phyloP scores from a whole-genome alignment of 1,140 invertebrate genomes.

The Physella acuta region DNA sequence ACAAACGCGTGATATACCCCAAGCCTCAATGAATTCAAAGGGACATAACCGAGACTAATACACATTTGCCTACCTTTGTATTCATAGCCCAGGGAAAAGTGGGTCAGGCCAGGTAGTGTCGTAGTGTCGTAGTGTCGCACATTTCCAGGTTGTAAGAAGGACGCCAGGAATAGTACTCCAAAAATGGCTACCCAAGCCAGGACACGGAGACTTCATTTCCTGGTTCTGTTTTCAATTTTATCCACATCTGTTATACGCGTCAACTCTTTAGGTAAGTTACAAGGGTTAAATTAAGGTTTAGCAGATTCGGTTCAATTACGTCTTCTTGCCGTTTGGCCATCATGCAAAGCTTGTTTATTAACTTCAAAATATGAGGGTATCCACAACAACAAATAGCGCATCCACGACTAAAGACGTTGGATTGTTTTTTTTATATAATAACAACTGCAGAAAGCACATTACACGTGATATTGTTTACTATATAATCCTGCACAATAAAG shows the following conservation, averaged over 20 bases:
- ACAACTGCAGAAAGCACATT: no score
- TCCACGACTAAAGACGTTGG: no score
- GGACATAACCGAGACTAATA: no score
- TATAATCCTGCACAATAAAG: no score
- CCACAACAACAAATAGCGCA: no score
- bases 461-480: no score
- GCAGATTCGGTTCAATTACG: background rate
- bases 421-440: no score
- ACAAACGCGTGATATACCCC: no score
- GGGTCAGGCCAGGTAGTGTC: background rate
- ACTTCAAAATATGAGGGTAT: background rate
- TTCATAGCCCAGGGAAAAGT: no score
- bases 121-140: background rate
- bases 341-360: background rate
- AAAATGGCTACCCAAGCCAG: background rate
- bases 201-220: background rate
- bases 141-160: background rate
- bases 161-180: background rate
- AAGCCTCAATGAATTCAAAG: no score
- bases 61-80: no score
- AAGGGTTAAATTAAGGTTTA: background rate
- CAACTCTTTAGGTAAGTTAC: background rate
- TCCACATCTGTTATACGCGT: background rate
- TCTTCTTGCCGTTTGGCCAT: no score
- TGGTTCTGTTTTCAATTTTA: constrained; percentile 9